Conservation (phyloP, 1,140 invertebrate species). For the Rhyzopertha dominica region DNA sequence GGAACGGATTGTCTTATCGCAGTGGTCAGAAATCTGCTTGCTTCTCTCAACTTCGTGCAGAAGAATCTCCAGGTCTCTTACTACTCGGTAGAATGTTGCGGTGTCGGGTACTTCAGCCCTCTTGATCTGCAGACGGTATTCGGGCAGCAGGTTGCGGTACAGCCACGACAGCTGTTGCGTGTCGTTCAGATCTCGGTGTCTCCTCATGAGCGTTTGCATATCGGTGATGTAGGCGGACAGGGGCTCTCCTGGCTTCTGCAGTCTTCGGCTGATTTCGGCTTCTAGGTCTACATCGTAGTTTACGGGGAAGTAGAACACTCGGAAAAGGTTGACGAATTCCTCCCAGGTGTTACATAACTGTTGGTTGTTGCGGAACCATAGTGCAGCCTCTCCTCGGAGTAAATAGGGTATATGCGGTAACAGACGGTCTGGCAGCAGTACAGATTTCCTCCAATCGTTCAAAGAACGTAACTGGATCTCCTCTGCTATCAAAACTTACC, state of each 20-base stretch:
- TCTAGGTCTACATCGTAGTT: not conserved
- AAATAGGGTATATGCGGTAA: not conserved
- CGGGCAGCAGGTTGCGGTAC: slow-evolving; percentile 1
- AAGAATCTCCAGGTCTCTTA: no score
- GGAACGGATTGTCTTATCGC: no score
- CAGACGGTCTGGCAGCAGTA: no score
- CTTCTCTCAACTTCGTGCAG: no score
- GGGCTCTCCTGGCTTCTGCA: slow-evolving; percentile 1
- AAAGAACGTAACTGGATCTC: no score
- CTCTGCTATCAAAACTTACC: no score
- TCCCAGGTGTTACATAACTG: not conserved
- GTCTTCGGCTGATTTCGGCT: not conserved
- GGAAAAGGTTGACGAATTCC: not conserved
- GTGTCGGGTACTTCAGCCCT: not conserved
- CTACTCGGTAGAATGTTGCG: not conserved
- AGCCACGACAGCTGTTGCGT: not conserved
- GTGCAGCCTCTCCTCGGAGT: not conserved
- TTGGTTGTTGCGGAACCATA: slow-evolving; percentile 1
- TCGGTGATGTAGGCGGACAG: not conserved
- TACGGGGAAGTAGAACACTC: not conserved
- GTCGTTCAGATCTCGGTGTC: not conserved
- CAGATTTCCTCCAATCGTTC: no score
- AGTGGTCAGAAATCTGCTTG: no score
- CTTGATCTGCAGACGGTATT: not conserved
- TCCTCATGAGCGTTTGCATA: not conserved